Evolutionary conservation across 64 coral and sea anemone species (phyloP).

Genomic region (Dendrophyllia cribrosa): DNA sequence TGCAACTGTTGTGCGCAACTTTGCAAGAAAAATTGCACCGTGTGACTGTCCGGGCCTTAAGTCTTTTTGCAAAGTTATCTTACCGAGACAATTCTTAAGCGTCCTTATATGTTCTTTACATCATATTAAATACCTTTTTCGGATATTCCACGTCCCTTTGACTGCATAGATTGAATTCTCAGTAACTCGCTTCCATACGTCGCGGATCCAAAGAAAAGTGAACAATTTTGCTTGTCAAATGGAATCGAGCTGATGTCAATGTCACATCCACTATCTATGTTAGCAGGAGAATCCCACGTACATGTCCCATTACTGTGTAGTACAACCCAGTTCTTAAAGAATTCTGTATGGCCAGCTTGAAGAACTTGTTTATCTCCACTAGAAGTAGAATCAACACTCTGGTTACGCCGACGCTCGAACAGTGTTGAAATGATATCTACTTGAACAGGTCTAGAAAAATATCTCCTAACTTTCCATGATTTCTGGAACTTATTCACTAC

Average conservation of each 20-base stretch:
- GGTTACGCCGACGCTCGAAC: too few relatives aligned
- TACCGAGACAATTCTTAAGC: too few relatives aligned
- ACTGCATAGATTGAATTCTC: not conserved
- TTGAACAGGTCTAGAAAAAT: too few relatives aligned
- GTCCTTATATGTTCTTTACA: too few relatives aligned
- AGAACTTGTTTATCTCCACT: constrained; percentile 56
- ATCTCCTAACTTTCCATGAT: too few relatives aligned
- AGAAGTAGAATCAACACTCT: not conserved
- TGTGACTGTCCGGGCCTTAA: too few relatives aligned
- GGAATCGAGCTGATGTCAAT: constrained; percentile 56
- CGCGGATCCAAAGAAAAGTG: constrained; percentile 70
- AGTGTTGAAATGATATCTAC: too few relatives aligned
- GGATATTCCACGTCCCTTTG: not conserved
- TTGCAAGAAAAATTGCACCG: too few relatives aligned
- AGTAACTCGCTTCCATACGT: constrained; percentile 66
- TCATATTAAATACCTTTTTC: not conserved
- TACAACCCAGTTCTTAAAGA: constrained; percentile 72
- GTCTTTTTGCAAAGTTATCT: too few relatives aligned
- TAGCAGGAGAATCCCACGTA: constrained; percentile 59
- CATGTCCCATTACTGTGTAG: constrained; percentile 61
- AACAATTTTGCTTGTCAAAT: constrained; percentile 72
- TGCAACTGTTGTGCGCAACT: too few relatives aligned
- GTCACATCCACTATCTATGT: constrained; percentile 68
- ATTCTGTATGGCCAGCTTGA: constrained; percentile 65
- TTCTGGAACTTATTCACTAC: too few relatives aligned